Percentiles rank a stretch among this genome's conserved stretches.
Conservation (phyloP, 1,140 invertebrate genomes). For the silkworm (Bombyx mori) region DNA sequence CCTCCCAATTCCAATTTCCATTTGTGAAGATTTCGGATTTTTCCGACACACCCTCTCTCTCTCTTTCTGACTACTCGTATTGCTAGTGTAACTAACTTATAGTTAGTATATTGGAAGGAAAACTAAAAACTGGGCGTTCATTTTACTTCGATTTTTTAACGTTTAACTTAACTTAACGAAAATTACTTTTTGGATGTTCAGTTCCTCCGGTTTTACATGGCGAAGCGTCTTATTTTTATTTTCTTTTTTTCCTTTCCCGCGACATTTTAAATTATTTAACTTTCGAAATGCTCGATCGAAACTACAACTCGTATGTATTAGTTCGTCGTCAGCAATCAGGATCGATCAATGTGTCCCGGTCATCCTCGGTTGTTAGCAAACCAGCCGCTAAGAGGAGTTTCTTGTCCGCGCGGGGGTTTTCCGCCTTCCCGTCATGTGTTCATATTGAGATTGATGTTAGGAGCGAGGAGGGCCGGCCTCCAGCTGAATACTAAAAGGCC, state of each 20-base stretch:
- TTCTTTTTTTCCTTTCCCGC: neutral
- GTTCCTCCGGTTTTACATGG: no score
- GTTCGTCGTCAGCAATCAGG: constrained; percentile 20
- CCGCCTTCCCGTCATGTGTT: constrained; percentile 50
- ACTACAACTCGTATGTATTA: constrained; percentile 8
- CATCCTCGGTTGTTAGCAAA: constrained; percentile 23
- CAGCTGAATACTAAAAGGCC: constrained; percentile 57
- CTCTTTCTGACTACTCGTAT: no score
- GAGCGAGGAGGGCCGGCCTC: constrained; percentile 32
- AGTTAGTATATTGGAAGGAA: no score
- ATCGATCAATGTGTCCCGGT: constrained; percentile 52
- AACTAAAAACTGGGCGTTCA: no score
- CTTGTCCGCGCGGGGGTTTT: constrained; percentile 48
- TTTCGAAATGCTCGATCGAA: neutral
- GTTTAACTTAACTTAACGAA: neutral
- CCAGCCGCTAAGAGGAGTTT: constrained; percentile 48
- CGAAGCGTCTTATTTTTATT: neutral
- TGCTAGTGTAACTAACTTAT: no score
- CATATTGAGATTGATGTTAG: constrained; percentile 65
- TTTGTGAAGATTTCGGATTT: no score
- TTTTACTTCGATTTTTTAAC: no score
- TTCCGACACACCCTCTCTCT: no score
- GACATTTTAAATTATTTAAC: neutral
- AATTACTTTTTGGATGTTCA: no score
- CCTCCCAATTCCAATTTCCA: neutral